Conservation (phyloP, 2,113 vertebrate genomes). For the Rhinoptilus africanus region DNA sequence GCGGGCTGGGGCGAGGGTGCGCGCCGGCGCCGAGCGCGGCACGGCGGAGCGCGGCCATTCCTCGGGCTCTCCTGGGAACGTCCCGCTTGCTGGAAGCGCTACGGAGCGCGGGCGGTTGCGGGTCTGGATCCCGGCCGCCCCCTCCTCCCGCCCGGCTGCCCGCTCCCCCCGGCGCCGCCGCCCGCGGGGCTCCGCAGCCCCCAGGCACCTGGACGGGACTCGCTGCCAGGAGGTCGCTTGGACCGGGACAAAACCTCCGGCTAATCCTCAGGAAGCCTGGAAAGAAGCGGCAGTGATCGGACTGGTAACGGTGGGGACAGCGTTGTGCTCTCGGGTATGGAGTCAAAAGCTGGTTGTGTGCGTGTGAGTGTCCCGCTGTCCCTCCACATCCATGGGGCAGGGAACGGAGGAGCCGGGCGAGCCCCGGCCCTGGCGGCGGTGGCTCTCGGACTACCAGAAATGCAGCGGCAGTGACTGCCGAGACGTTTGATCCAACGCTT, state of each 20-base stretch:
- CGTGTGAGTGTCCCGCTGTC: slow-evolving; percentile 30
- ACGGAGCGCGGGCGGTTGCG: background rate
- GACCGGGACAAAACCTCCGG: background rate
- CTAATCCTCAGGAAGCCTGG: slow-evolving; percentile 41
- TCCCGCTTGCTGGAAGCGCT: background rate
- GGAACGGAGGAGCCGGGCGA: background rate
- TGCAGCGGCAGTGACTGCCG: background rate
- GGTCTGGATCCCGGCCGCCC: background rate
- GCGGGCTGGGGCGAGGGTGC: background rate
- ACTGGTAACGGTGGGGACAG: slow-evolving; percentile 73
- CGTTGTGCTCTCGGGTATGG: slow-evolving; percentile 68
- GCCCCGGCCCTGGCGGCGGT: background rate
- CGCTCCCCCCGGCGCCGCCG: background rate
- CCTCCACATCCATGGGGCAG: accelerated
- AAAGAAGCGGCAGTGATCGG: slow-evolving; percentile 48
- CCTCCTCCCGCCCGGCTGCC: background rate
- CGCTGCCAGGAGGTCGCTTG: background rate
- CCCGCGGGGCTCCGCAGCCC: background rate
- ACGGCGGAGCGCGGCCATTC: background rate
- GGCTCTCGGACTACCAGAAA: accelerated
- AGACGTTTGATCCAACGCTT: background rate
- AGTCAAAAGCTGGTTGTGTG: background rate
- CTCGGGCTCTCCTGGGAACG: background rate
- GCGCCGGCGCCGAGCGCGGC: background rate
- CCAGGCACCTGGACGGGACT: slow-evolving; percentile 33